phyloP scores from a whole-genome alignment of 2,797 vertebrate genomes.

The Margarornis squamiger region DNA sequence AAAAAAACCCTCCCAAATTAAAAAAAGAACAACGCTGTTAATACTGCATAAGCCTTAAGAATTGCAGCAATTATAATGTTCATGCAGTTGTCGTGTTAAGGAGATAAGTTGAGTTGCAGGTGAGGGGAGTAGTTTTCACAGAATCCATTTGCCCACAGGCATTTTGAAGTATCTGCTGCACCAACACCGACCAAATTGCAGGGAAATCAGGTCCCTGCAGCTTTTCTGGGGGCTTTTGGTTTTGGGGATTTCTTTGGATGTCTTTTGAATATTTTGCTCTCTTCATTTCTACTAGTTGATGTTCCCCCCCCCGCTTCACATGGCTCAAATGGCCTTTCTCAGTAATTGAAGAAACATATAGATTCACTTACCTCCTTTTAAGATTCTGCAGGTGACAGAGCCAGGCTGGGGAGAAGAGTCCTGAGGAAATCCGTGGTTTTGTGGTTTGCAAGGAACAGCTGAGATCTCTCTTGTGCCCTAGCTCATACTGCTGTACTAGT shows the following conservation, averaged over 20 bases:
- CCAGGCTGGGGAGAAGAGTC: not conserved
- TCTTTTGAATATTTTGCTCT: not conserved
- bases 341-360: not conserved
- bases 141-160: not conserved
- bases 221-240: not conserved
- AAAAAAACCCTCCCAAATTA: not conserved
- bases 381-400: not conserved
- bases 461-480: not conserved
- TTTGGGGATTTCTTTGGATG: not conserved
- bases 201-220: not conserved
- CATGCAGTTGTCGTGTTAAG: not conserved
- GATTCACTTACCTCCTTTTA: not conserved
- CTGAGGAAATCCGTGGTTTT: not conserved
- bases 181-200: not conserved
- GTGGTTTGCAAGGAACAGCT: not conserved
- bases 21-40: not conserved
- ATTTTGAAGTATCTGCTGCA: not conserved
- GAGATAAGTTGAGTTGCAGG: not conserved
- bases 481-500: not conserved
- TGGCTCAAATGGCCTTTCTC: not conserved
- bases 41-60: conserved; percentile 8
- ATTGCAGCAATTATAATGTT: not conserved
- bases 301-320: not conserved
- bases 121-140: not conserved
- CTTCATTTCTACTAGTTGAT: not conserved